A percentile compares a stretch with the other conserved stretches of the same genome.
Evolutionary conservation across 2,888 invertebrate genomes (phyloP).

Genomic region (Drosophila kanekoi): DNA sequence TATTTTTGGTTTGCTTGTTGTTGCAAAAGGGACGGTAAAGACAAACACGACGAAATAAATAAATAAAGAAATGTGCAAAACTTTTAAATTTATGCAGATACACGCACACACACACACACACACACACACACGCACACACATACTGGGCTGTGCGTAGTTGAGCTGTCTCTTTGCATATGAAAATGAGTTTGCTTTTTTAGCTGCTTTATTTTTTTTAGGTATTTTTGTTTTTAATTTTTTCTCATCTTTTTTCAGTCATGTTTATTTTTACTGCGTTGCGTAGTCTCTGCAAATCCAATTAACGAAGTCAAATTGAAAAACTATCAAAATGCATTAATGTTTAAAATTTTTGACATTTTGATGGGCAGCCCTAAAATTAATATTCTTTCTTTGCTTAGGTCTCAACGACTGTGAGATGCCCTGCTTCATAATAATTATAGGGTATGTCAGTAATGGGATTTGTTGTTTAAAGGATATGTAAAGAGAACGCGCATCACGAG

Average conservation of each 20-base stretch:
- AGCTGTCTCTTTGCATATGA: conserved; percentile 67
- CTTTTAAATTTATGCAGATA: conserved; percentile 71
- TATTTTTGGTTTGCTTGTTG: conserved; percentile 14
- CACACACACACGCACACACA: conserved; percentile 9
- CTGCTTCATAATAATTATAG: neutral
- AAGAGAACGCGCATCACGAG: too few relatives aligned
- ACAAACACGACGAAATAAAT: conserved; percentile 57
- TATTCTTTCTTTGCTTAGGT: neutral
- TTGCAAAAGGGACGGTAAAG: conserved; percentile 36
- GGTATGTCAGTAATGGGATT: neutral
- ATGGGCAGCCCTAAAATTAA: conserved; percentile 35
- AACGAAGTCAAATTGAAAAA: conserved; percentile 44
- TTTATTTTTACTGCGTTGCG: conserved; percentile 15
- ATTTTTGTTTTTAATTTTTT: conserved; percentile 12
- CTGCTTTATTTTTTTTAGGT: conserved; percentile 14
- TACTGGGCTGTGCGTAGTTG: neutral
- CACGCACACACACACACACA: conserved; percentile 55
- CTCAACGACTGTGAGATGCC: conserved; percentile 1
- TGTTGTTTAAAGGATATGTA: too few relatives aligned
- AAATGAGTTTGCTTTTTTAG: conserved; percentile 67
- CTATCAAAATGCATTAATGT: conserved; percentile 59
- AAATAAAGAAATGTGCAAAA: conserved; percentile 60
- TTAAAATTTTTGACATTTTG: conserved; percentile 49
- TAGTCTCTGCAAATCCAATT: conserved; percentile 57
- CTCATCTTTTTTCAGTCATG: neutral